A percentile compares a stretch with the other conserved stretches of the same genome.
These are phyloP conservation scores for Meandrina meandrites DNA, from an alignment of 92 coral and sea anemone genomes.

Conservation along the genomic window DNA sequence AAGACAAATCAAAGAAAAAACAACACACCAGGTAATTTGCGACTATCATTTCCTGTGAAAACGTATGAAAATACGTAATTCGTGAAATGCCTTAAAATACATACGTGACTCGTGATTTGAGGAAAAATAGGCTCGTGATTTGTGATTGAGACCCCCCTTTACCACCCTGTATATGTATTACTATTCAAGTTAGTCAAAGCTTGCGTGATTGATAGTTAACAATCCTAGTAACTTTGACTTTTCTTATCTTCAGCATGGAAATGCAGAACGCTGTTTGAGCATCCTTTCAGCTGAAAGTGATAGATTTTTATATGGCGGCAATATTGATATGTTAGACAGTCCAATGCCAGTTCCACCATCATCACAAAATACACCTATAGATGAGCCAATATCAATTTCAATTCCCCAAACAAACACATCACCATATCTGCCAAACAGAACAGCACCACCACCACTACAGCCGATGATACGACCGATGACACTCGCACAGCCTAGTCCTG, in stretches of 20 bases:
- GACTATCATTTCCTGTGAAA: too few relatives aligned
- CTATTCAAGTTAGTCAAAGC: too few relatives aligned
- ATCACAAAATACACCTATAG: slow-evolving; percentile 25
- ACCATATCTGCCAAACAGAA: slow-evolving; percentile 4
- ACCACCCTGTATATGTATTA: too few relatives aligned
- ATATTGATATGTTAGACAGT: slow-evolving; percentile 45
- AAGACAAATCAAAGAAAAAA: too few relatives aligned
- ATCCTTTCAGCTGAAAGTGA: slow-evolving; percentile 68
- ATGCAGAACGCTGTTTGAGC: slow-evolving; percentile 49
- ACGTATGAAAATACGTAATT: too few relatives aligned
- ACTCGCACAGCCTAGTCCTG: slow-evolving; percentile 51
- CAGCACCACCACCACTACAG: slow-evolving; percentile 25
- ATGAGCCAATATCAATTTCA: slow-evolving; percentile 60
- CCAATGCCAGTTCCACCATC: slow-evolving; percentile 50
- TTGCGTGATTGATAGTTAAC: background rate
- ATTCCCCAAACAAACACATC: slow-evolving; percentile 46
- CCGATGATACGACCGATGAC: slow-evolving; percentile 55
- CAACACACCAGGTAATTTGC: too few relatives aligned
- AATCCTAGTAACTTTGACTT: background rate
- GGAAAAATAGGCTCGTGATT: too few relatives aligned
- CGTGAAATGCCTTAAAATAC: too few relatives aligned
- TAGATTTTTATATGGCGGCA: slow-evolving; percentile 54
- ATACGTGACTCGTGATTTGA: too few relatives aligned
- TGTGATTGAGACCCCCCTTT: too few relatives aligned
- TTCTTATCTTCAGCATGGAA: slow-evolving; percentile 60